Base-by-base conservation (phyloP, 2,888 invertebrate genomes). In the Eulithis prunata region DNA sequence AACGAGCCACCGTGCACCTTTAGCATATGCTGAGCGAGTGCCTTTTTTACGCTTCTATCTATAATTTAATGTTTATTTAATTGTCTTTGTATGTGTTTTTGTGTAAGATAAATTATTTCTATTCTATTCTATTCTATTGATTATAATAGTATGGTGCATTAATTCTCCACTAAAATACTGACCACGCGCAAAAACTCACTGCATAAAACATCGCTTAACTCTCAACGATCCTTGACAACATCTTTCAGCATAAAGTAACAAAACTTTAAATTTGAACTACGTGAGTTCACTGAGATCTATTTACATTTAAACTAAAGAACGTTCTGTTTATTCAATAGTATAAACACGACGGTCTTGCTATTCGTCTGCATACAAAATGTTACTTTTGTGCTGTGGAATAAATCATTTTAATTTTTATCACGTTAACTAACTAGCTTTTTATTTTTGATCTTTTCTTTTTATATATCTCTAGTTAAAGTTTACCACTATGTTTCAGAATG, bases 221-320 rank as follows among this genome's bases (percentile, higher is more conserved):
- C 51, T 4, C 36, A 58, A 51, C 49, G n/a, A 52, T 46, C 14
- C 45, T 46, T 13, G 43, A 59, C 46, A 47, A n/a, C 38, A 41
- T 61, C 46, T 41, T 41, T 55, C 61, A 47, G 46, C 14, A 41
- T 32, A 32, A n/a, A 32, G 32, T 61, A 47, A 14, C 36, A 38
- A 54, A 41, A 61, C 47, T 55, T 56, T 45, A 12, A 28, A 49
- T 55, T 56, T 45, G 14, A 28, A 49, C 53, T n/a, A 54, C 28
- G 47, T n/a, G 36, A 38, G 61, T 55, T 62, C 47, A 62, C 47
- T 49, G 41, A 56, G 32, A 51, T 11, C 11, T 14, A 62, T 62
- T 62, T 52, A 51, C 47, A 62, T 57, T 32, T 14, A 56, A 41
- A 62, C 21, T 21, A 21, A 21, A 21, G 21, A 21, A 21, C 21